phyloP scores from a whole-genome alignment of 2,888 invertebrate genomes.

The Hirtodrosophila trivittata region DNA sequence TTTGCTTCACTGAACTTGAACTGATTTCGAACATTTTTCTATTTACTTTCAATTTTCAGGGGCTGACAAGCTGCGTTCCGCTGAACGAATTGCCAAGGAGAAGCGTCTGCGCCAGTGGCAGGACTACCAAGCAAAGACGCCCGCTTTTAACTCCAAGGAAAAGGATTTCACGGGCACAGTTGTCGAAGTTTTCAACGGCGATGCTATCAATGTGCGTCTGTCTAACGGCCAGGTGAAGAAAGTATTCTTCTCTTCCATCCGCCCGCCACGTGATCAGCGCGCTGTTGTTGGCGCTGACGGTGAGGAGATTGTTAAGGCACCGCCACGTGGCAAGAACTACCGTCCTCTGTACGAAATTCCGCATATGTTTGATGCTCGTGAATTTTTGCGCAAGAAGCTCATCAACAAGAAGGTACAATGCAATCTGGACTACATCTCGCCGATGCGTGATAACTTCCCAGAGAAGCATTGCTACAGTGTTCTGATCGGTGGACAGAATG shows the following conservation, averaged over 20 bases:
- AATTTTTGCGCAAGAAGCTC: slow-evolving; percentile 97
- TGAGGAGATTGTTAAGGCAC: slow-evolving; percentile 86
- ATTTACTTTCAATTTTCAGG: slow-evolving; percentile 83
- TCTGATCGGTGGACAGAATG: slow-evolving; percentile 91
- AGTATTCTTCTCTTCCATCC: slow-evolving; percentile 97
- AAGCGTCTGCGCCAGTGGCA: slow-evolving; percentile 95
- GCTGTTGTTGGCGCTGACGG: slow-evolving; percentile 88
- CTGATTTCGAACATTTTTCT: background rate
- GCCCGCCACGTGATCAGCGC: slow-evolving; percentile 92
- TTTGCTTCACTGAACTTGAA: too few relatives aligned
- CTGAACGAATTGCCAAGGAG: slow-evolving; percentile 95
- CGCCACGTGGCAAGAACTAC: slow-evolving; percentile 89
- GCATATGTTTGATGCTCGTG: slow-evolving; percentile 99
- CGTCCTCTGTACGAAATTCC: slow-evolving; percentile 98
- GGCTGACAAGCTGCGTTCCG: slow-evolving; percentile 91
- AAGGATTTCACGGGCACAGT: slow-evolving; percentile 93
- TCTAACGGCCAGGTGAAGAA: slow-evolving; percentile 92
- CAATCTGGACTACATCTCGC: slow-evolving; percentile 97
- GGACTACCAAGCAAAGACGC: slow-evolving; percentile 91
- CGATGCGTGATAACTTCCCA: slow-evolving; percentile 95
- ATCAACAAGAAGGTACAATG: slow-evolving; percentile 97
- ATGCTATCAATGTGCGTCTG: slow-evolving; percentile 94
- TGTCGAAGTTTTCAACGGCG: slow-evolving; percentile 96
- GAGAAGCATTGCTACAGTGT: slow-evolving; percentile 98
- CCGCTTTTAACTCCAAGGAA: slow-evolving; percentile 90